Percentiles rank a stretch among this genome's conserved stretches.
Evolutionary conservation across 2,888 invertebrate species (phyloP).

Genomic region (Philonicus albiceps): DNA sequence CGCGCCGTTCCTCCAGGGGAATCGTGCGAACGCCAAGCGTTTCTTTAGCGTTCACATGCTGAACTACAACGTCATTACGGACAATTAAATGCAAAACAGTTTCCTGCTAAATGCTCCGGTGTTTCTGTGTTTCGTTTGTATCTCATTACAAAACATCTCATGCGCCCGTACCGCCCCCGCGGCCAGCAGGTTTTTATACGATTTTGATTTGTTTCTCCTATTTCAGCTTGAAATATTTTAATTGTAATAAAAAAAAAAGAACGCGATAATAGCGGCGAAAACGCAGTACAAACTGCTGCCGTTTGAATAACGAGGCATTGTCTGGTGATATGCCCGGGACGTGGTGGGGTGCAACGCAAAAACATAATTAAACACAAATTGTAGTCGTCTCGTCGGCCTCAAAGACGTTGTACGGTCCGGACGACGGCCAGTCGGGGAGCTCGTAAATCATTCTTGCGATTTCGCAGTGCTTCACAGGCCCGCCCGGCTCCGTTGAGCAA

Average conservation of each 20-base stretch:
- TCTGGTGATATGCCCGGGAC: slow-evolving; percentile 52
- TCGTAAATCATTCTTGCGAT: slow-evolving; percentile 40
- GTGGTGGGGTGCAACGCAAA: slow-evolving; percentile 45
- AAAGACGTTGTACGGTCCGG: not conserved
- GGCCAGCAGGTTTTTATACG: not conserved
- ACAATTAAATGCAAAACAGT: slow-evolving; percentile 65
- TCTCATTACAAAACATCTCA: slow-evolving; percentile 40
- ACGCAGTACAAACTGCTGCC: slow-evolving; percentile 23
- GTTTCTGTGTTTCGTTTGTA: slow-evolving; percentile 47
- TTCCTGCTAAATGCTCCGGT: slow-evolving; percentile 59
- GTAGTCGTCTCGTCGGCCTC: not conserved
- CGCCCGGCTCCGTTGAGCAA: slow-evolving; percentile 45
- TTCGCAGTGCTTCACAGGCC: slow-evolving; percentile 40
- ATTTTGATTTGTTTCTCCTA: slow-evolving; percentile 40
- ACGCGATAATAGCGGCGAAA: slow-evolving; percentile 31
- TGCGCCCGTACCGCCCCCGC: not conserved
- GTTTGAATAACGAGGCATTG: slow-evolving; percentile 31
- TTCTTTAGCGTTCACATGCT: slow-evolving; percentile 60
- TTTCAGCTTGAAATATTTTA: slow-evolving; percentile 39
- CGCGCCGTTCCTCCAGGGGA: not conserved
- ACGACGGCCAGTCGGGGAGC: not conserved
- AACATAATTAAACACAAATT: slow-evolving; percentile 41
- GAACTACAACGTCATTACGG: slow-evolving; percentile 64
- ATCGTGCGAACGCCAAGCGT: not conserved
- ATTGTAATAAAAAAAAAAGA: slow-evolving; percentile 32